Evolutionary conservation across 2,888 invertebrate genomes (phyloP).

Genomic region (Clitarchus hookeri): DNA sequence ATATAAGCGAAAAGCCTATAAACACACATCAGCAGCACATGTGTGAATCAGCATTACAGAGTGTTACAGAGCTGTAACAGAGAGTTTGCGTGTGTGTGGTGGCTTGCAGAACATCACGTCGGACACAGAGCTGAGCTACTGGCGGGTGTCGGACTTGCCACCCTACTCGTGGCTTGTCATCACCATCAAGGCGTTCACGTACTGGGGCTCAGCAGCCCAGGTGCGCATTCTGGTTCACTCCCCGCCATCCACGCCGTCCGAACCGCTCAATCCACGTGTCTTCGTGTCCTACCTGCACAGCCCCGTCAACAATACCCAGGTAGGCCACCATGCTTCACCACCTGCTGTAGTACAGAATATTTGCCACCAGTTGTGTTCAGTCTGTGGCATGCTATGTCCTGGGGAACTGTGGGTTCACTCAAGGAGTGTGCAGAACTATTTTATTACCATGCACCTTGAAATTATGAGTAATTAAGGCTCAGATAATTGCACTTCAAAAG

Average conservation of each 20-base stretch:
- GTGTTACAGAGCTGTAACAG: too few relatives aligned
- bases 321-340: not conserved
- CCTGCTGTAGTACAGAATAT: not conserved
- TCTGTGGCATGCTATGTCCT: too few relatives aligned
- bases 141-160: constrained; percentile 46
- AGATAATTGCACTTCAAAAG: too few relatives aligned
- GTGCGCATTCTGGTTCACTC: constrained; percentile 68
- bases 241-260: constrained; percentile 79
- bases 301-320: constrained; percentile 50
- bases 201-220: constrained; percentile 78
- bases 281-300: constrained; percentile 66
- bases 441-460: too few relatives aligned
- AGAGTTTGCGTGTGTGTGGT: not conserved
- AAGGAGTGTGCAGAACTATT: too few relatives aligned
- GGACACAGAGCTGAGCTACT: constrained; percentile 33
- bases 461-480: too few relatives aligned
- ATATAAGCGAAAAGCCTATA: too few relatives aligned
- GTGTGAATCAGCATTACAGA: too few relatives aligned
- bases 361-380: too few relatives aligned
- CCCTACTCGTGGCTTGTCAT: constrained; percentile 76
- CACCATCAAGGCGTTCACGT: constrained; percentile 78
- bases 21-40: too few relatives aligned
- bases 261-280: constrained; percentile 72
- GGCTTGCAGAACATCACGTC: constrained; percentile 23
- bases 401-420: too few relatives aligned